Conservation (phyloP, 1,140 invertebrate species). For the Dolichoris vasculosae region DNA sequence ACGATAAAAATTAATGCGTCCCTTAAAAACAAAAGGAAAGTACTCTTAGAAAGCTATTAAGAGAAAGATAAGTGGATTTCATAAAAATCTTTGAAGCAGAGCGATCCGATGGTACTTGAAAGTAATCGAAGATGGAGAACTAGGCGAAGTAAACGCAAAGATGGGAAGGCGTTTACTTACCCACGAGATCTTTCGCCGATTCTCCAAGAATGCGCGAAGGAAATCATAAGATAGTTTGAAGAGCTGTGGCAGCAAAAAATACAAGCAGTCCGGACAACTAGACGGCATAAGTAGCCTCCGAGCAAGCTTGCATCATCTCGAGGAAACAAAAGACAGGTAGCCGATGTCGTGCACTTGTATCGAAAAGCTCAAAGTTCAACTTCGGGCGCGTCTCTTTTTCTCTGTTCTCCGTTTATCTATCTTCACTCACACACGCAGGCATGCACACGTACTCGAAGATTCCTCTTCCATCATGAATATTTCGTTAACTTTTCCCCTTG, state of each 20-base stretch:
- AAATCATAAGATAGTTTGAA: conserved; percentile 37
- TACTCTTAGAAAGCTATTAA: neutral
- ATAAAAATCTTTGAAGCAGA: conserved; percentile 42
- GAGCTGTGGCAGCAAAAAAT: neutral
- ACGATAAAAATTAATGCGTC: conserved; percentile 37
- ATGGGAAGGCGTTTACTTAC: conserved; percentile 14
- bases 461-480: conserved; percentile 29
- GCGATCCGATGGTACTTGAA: conserved; percentile 12
- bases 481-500: conserved; percentile 10
- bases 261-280: conserved; percentile 54
- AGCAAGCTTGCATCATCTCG: conserved; percentile 64
- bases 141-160: neutral
- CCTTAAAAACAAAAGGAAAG: conserved; percentile 1
- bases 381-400: conserved; percentile 27
- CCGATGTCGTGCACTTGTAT: conserved; percentile 56
- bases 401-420: too few relatives aligned
- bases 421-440: too few relatives aligned
- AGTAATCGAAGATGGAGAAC: conserved; percentile 34
- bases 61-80: conserved; percentile 36
- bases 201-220: neutral
- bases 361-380: conserved; percentile 62
- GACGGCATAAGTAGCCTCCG: conserved; percentile 57
- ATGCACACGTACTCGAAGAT: too few relatives aligned
- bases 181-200: neutral
- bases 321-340: conserved; percentile 67